These are phyloP conservation scores for Antedon mediterranea DNA, from an alignment of 53 echinoderm and acorn worm genomes.

Conservation along the genomic window DNA sequence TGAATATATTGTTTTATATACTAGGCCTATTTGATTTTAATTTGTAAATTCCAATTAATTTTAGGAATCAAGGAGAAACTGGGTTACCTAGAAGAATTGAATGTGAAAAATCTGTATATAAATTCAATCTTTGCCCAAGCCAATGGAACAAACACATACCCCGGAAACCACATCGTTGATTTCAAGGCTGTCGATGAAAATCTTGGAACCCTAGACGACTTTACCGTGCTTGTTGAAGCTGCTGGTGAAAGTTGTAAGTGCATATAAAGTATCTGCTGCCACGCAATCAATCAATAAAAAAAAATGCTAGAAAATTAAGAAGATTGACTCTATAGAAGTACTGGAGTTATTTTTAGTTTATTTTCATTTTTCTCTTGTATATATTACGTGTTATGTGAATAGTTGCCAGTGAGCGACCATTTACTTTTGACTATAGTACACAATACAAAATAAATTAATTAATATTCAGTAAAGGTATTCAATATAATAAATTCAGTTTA, in stretches of 20 bases:
- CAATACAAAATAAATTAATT: too few species aligned
- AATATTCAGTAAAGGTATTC: too few species aligned
- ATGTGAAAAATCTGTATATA: constrained; percentile 36
- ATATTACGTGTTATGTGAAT: too few species aligned
- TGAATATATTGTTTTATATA: too few species aligned
- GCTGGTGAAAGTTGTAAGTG: constrained; percentile 38
- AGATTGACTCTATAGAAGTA: not conserved
- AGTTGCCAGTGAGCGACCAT: too few species aligned
- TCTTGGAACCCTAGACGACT: constrained; percentile 58
- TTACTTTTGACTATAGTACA: too few species aligned
- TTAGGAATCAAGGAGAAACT: constrained; percentile 42
- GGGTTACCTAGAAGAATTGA: constrained; percentile 36
- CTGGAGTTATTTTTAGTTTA: too few species aligned
- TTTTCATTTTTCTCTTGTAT: too few species aligned
- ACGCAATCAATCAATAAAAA: not conserved
- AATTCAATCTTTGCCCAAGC: constrained; percentile 55
- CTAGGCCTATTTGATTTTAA: too few species aligned
- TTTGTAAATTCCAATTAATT: too few species aligned
- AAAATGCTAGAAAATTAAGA: not conserved
- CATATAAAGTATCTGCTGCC: not conserved
- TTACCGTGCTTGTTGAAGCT: constrained; percentile 23
- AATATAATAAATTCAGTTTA: too few species aligned
- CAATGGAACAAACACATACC: constrained; percentile 6
- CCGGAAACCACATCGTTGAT: constrained; percentile 54
- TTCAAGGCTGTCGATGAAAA: constrained; percentile 47